Percentiles rank a stretch among this genome's conserved stretches.
Evolutionary conservation across 2,113 vertebrate genomes (phyloP).

Genomic region (Indri indri): DNA sequence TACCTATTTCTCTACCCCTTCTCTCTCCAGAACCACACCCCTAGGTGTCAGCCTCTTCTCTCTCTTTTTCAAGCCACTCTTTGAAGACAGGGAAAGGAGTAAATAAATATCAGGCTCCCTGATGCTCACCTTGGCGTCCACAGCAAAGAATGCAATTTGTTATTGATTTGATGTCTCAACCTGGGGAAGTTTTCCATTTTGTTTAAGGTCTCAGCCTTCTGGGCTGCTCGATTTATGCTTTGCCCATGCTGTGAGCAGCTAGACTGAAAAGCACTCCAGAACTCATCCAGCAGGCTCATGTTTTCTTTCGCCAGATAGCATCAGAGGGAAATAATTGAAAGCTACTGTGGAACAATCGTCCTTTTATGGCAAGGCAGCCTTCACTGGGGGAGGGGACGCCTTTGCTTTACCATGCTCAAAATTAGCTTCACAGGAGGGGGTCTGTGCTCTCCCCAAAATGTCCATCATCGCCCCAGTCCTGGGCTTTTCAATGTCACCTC

Average conservation of each 20-base stretch:
- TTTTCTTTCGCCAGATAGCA: conserved; percentile 80
- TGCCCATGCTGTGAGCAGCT: conserved; percentile 30
- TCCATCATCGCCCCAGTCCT: neutral
- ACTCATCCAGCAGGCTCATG: conserved; percentile 15
- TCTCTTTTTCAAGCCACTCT: neutral
- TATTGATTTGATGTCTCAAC: neutral
- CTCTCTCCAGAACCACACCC: neutral
- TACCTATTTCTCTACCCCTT: neutral
- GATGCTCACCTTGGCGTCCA: neutral
- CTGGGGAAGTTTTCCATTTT: conserved; percentile 36
- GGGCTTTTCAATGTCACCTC: neutral
- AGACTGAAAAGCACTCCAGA: conserved; percentile 57
- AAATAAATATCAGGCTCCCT: neutral
- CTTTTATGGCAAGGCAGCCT: conserved; percentile 72
- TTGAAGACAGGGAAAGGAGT: neutral
- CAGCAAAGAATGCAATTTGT: neutral
- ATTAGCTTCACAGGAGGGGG: conserved; percentile 70
- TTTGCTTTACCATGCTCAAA: conserved; percentile 72
- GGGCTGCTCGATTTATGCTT: conserved; percentile 34
- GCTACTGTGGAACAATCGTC: conserved; percentile 76
- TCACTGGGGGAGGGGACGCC: conserved; percentile 57
- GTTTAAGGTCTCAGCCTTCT: conserved; percentile 1
- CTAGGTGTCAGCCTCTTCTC: conserved; percentile 7
- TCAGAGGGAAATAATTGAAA: conserved; percentile 80
- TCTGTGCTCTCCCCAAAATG: neutral